phyloP scores from a whole-genome alignment of 2,888 invertebrate species.

The Ormyrus nitidulus region DNA sequence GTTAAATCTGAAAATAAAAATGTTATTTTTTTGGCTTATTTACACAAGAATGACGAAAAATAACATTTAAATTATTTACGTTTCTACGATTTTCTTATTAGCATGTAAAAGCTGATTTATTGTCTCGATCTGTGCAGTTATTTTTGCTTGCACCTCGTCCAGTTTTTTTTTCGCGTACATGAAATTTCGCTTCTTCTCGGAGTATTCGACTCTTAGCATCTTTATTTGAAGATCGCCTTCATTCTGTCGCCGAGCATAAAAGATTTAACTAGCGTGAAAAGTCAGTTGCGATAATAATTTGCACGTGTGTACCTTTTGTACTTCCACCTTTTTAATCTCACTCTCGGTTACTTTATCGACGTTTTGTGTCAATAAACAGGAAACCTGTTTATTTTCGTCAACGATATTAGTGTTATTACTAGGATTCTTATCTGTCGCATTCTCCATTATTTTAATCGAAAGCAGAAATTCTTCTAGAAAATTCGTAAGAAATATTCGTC shows the following conservation, averaged over 20 bases:
- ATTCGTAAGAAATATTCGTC: too few relatives aligned
- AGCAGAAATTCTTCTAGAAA: too few relatives aligned
- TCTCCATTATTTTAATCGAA: conserved; percentile 8
- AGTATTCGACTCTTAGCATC: conserved; percentile 39
- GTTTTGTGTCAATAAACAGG: conserved; percentile 27
- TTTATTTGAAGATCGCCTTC: conserved; percentile 45
- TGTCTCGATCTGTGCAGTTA: conserved; percentile 18
- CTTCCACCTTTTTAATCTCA: conserved; percentile 50
- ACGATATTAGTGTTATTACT: neutral
- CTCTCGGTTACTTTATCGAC: conserved; percentile 41
- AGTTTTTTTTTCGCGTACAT: conserved; percentile 35
- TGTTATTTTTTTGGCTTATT: neutral
- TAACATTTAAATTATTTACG: conserved; percentile 19
- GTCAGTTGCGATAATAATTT: neutral
- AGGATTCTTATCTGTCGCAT: neutral
- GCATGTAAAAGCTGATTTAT: conserved; percentile 39
- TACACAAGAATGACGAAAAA: neutral
- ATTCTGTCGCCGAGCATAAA: conserved; percentile 23
- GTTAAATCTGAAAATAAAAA: conserved; percentile 26
- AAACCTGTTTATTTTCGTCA: conserved; percentile 10
- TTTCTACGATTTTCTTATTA: conserved; percentile 40
- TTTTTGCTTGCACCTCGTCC: conserved; percentile 28
- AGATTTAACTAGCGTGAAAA: neutral
- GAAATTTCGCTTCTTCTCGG: conserved; percentile 18
- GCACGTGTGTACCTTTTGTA: conserved; percentile 37